These are phyloP conservation scores for Ptychochromis oligacanthus DNA, from an alignment of 2,113 vertebrate genomes.

Conservation along the genomic window DNA sequence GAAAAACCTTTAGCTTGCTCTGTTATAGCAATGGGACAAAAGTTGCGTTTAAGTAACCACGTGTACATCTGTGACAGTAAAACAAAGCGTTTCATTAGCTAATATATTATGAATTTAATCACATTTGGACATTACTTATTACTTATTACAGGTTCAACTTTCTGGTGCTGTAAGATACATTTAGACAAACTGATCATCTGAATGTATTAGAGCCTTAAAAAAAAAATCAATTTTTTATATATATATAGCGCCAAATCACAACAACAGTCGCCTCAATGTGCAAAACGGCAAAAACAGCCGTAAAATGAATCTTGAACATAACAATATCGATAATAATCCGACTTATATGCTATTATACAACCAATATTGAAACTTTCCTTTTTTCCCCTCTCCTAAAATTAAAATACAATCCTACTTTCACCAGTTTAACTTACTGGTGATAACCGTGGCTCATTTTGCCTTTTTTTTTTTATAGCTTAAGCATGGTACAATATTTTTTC, in stretches of 20 bases:
- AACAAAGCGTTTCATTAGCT: not conserved
- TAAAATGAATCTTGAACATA: not conserved
- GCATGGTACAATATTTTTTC: too few species aligned
- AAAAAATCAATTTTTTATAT: too few species aligned
- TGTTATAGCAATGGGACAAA: too few species aligned
- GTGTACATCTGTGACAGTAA: not conserved
- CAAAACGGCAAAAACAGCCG: too few species aligned
- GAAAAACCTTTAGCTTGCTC: not conserved
- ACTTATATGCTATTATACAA: too few species aligned
- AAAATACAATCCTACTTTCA: not conserved
- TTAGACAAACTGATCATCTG: not conserved
- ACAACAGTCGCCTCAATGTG: too few species aligned
- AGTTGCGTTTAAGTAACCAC: too few species aligned
- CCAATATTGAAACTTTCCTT: not conserved
- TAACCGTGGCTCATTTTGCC: not conserved
- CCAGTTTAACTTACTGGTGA: not conserved
- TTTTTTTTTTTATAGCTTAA: not conserved
- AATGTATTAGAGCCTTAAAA: too few species aligned
- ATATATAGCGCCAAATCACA: too few species aligned
- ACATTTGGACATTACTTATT: not conserved
- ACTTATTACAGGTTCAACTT: not conserved
- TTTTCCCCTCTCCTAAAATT: not conserved
- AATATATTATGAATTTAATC: not conserved
- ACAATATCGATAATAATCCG: not conserved
- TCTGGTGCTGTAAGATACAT: not conserved